Evolutionary conservation across 2,888 invertebrate genomes (phyloP).

Genomic region (Ryuthela nishihirai): DNA sequence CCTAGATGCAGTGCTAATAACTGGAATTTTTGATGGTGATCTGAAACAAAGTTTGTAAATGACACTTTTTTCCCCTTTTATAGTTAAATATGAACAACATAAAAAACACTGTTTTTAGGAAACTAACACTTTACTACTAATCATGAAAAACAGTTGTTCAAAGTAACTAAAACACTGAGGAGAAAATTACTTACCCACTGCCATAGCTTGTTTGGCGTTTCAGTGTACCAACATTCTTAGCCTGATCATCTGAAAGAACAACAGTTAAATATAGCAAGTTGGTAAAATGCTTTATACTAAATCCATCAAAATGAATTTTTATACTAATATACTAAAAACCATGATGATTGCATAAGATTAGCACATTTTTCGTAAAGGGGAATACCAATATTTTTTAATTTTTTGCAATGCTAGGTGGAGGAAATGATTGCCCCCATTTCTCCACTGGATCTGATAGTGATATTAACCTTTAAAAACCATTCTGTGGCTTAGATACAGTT

Average conservation of each 20-base stretch:
- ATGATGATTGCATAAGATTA: too few species aligned
- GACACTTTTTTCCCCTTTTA: neutral
- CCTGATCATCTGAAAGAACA: neutral
- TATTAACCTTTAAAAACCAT: too few species aligned
- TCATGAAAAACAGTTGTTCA: neutral
- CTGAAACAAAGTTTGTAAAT: neutral
- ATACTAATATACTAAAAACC: too few species aligned
- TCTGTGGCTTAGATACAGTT: too few species aligned
- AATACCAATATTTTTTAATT: too few species aligned
- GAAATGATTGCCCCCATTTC: too few species aligned
- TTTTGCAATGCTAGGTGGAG: too few species aligned
- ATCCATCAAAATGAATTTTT: too few species aligned
- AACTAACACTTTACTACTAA: neutral
- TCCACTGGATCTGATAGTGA: too few species aligned
- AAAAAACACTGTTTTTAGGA: neutral
- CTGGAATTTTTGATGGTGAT: constrained; percentile 21
- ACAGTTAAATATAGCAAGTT: neutral
- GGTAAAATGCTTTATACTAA: too few species aligned
- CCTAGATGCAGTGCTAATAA: constrained; percentile 20
- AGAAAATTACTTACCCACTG: constrained; percentile 12
- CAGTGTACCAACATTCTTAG: constrained; percentile 21
- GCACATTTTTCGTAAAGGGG: too few species aligned
- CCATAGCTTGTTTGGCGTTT: constrained; percentile 31
- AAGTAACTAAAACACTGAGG: neutral
- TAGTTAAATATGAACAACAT: neutral